Percentiles rank a stretch among this genome's conserved stretches.
These are phyloP conservation scores for Gryllus longicercus DNA, from an alignment of 2,888 invertebrate genomes.

Conservation along the genomic window DNA sequence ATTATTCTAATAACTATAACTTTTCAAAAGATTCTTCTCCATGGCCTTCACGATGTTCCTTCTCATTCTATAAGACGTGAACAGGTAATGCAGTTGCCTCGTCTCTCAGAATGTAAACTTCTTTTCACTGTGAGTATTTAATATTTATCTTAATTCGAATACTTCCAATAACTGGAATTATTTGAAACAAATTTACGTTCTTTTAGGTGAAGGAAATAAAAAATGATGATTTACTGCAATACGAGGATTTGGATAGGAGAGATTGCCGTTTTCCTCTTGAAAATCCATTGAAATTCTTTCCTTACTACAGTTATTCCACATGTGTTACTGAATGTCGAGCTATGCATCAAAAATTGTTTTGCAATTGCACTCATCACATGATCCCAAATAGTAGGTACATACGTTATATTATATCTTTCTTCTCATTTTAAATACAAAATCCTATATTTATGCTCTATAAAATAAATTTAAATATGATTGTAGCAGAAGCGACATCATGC, in stretches of 20 bases:
- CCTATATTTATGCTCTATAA: too few relatives aligned
- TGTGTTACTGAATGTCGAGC: background rate
- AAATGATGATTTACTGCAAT: background rate
- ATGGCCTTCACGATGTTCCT: background rate
- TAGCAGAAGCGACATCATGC: too few relatives aligned
- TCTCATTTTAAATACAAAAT: too few relatives aligned
- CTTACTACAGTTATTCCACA: background rate
- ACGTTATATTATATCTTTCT: too few relatives aligned
- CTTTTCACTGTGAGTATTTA: background rate
- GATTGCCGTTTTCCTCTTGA: background rate
- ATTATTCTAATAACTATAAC: too few relatives aligned
- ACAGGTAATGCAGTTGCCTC: background rate
- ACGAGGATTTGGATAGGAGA: background rate
- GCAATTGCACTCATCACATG: conserved; percentile 9
- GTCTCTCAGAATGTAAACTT: background rate
- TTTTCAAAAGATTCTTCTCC: background rate
- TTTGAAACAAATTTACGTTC: background rate
- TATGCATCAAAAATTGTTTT: background rate
- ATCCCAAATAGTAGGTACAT: background rate
- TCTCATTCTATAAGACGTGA: background rate
- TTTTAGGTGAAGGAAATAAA: background rate
- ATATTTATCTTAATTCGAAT: background rate
- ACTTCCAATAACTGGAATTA: background rate
- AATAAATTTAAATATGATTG: too few relatives aligned
- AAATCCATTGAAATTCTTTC: background rate